Base-by-base conservation (phyloP, 2,113 vertebrate species). In the Raja brachyura region DNA sequence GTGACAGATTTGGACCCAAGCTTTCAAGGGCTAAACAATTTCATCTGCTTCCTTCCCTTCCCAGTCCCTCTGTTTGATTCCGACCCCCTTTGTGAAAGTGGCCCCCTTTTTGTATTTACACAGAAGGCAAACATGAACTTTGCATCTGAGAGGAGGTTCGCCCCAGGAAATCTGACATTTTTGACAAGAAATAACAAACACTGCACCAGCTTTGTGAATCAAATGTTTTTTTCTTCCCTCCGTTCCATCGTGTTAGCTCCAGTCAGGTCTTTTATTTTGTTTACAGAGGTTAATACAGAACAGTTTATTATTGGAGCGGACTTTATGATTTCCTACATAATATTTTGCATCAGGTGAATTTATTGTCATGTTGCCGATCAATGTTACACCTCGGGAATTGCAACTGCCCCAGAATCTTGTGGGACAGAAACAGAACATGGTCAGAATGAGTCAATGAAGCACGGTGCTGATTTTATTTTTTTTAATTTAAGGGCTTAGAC, bases 151-250 rank as follows among this genome's bases (percentile, higher is more conserved):
- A 63, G 83, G 59, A 88, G 63, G 83, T 88, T 88, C 59, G 83
- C 83, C 83, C 59, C 83, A 88, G 16, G 59, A 66, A 63, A 63
- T 88, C 83, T 88, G 83, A 88, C 83, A 31, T 88, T 31, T 88
- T 88, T 88, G 83, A 88, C 83, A 88, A 88, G 83, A 66, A 88
- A 88, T 88, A 88, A 88, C 83, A 88, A 88, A 88, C 83, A 88
- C 28, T 14, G 28, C 83, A 86, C 59, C 83, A 88, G 59, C 59
- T 88, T 88, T 88, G 59, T 88, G 59, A 88, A 88, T 63, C 59
- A 22, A 54, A 22, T 73, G 66, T 0, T 39, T 7, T 90, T 54
- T 70, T 54, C 39, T 25, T 28, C 63, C 25, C 25, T 74, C 90
- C 73, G 66, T 73, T 7, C 90, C 20, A 48, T 10, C 22, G 48